These are phyloP conservation scores for Dendroctonus valens DNA, from an alignment of 1,140 invertebrate genomes.

Conservation along the genomic window DNA sequence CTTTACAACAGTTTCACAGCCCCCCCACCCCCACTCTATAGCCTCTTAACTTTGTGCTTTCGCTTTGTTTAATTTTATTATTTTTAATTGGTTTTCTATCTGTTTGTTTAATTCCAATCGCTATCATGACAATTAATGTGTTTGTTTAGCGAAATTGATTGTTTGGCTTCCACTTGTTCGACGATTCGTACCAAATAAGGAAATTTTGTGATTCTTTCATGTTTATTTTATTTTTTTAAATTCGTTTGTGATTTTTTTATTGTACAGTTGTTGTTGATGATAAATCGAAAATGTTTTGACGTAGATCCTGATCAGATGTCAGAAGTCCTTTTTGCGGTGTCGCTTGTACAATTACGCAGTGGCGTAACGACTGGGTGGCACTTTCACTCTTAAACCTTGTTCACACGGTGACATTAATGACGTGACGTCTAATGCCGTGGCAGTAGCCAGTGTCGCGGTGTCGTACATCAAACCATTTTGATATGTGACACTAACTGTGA, in stretches of 20 bases:
- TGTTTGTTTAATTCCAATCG: constrained; percentile 12
- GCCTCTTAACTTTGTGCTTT: constrained; percentile 28
- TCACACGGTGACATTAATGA: too few species aligned
- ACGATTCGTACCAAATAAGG: constrained; percentile 27
- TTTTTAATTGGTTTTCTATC: not conserved
- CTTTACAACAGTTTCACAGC: too few species aligned
- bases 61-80: constrained; percentile 26
- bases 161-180: constrained; percentile 45
- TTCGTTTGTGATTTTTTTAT: constrained; percentile 39
- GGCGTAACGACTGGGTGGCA: not conserved
- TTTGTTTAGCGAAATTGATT: constrained; percentile 31
- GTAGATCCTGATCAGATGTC: constrained; percentile 16
- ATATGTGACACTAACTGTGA: too few species aligned
- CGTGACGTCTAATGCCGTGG: too few species aligned
- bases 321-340: constrained; percentile 36
- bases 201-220: constrained; percentile 39
- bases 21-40: too few species aligned
- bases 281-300: constrained; percentile 35
- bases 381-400: constrained; percentile 5
- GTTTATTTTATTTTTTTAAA: constrained; percentile 31
- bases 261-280: constrained; percentile 48
- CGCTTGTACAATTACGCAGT: constrained; percentile 17
- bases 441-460: too few species aligned
- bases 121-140: constrained; percentile 43
- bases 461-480: too few species aligned